Conservation (phyloP, 2,888 invertebrate species). For the Cerastis rubricosa region DNA sequence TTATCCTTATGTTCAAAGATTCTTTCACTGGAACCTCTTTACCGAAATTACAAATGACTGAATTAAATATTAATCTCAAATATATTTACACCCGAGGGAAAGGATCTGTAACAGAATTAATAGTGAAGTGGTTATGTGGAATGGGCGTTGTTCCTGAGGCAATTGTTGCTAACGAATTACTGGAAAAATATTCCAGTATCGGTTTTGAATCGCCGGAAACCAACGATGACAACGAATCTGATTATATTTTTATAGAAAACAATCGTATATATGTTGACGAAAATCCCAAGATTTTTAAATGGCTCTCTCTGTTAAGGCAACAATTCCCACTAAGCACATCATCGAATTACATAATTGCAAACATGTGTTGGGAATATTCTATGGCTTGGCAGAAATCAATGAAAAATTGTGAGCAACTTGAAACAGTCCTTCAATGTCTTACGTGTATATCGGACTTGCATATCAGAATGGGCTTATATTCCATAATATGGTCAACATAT, state of each 20-base stretch:
- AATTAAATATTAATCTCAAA: slow-evolving; percentile 92
- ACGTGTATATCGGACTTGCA: slow-evolving; percentile 92
- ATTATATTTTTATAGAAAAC: slow-evolving; percentile 81
- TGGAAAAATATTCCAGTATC: slow-evolving; percentile 72
- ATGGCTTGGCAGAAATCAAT: slow-evolving; percentile 96
- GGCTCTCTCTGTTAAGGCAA: slow-evolving; percentile 92
- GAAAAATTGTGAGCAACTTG: slow-evolving; percentile 92
- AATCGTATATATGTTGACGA: slow-evolving; percentile 80
- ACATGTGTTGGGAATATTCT: slow-evolving; percentile 98
- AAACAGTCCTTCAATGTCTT: slow-evolving; percentile 93
- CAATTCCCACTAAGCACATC: slow-evolving; percentile 97
- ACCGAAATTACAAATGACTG: slow-evolving; percentile 90
- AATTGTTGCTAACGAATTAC: slow-evolving; percentile 89
- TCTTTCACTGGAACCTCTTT: slow-evolving; percentile 81
- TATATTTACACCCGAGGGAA: slow-evolving; percentile 92
- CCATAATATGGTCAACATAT: slow-evolving; percentile 97
- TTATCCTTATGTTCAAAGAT: slow-evolving; percentile 91
- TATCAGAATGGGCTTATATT: slow-evolving; percentile 94
- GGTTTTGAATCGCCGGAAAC: slow-evolving; percentile 64
- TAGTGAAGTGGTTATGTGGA: slow-evolving; percentile 96
- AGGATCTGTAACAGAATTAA: slow-evolving; percentile 97
- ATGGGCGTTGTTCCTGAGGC: slow-evolving; percentile 93
- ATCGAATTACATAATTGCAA: slow-evolving; percentile 94
- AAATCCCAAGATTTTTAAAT: slow-evolving; percentile 90
- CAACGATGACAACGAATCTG: slow-evolving; percentile 76